A percentile compares a stretch with the other conserved stretches of the same genome.
These are phyloP conservation scores for Poeciliopsis occidentalis DNA, from an alignment of 2,113 vertebrate species.

Conservation along the genomic window DNA sequence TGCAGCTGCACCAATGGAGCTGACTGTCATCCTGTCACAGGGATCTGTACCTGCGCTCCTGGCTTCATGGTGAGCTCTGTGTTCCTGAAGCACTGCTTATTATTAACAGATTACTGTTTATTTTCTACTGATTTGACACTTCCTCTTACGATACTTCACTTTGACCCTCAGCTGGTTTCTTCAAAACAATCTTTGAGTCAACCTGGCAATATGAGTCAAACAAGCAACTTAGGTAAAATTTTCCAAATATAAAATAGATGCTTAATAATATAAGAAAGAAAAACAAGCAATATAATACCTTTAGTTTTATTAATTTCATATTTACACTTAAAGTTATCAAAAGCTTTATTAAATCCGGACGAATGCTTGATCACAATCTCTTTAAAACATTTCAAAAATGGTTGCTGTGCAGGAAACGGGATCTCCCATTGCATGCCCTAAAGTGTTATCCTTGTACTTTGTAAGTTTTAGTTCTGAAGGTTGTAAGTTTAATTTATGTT, in stretches of 20 bases:
- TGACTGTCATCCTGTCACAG: slow-evolving; percentile 90
- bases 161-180: not conserved
- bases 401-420: not conserved
- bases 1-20: slow-evolving; percentile 93
- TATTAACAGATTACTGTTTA: not conserved
- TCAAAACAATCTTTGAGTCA: not conserved
- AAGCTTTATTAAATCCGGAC: not conserved
- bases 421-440: not conserved
- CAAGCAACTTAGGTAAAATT: no score
- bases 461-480: slow-evolving; percentile 33
- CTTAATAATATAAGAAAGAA: no score
- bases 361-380: not conserved
- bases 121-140: not conserved
- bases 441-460: not conserved
- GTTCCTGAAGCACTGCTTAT: slow-evolving; percentile 5
- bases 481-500: slow-evolving; percentile 51
- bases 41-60: slow-evolving; percentile 88
- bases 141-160: not conserved
- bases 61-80: slow-evolving; percentile 88
- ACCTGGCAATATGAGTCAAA: not conserved
- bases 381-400: not conserved
- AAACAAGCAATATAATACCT: no score
- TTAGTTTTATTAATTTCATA: no score
- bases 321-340: not conserved
- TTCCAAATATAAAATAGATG: no score